These are phyloP conservation scores for Protonibea diacanthus DNA, from an alignment of 2,797 vertebrate species.

Conservation along the genomic window DNA sequence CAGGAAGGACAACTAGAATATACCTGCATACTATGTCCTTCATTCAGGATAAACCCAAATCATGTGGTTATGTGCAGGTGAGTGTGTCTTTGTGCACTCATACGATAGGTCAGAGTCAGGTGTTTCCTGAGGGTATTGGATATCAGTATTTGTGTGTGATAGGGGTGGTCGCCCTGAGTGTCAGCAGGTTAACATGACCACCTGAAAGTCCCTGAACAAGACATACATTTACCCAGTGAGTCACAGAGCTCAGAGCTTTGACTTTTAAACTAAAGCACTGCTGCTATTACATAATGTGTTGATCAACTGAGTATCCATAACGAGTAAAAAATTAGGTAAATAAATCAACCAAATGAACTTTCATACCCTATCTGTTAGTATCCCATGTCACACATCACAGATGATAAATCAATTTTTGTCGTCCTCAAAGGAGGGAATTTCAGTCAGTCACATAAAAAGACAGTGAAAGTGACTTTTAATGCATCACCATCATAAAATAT, in stretches of 20 bases:
- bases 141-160: not conserved
- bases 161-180: not conserved
- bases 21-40: not conserved
- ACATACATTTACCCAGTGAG: not conserved
- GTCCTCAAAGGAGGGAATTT: not conserved
- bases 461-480: not conserved
- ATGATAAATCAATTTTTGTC: not conserved
- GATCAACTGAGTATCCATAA: not conserved
- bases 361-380: no score
- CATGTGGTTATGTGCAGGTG: not conserved
- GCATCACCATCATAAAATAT: no score
- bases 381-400: not conserved
- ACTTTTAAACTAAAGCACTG: not conserved
- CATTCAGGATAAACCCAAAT: not conserved
- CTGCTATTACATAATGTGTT: not conserved
- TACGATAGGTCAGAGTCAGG: slow-evolving; percentile 5
- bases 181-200: slow-evolving; percentile 47
- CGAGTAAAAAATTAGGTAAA: not conserved
- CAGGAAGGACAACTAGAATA: not conserved
- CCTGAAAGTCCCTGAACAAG: slow-evolving; percentile 35
- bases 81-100: not conserved
- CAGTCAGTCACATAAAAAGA: not conserved
- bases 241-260: no score
- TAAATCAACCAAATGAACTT: not conserved
- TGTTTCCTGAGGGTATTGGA: not conserved